Evolutionary conservation across 2,797 vertebrate species (phyloP).

Genomic region (Arremon brunneinucha): DNA sequence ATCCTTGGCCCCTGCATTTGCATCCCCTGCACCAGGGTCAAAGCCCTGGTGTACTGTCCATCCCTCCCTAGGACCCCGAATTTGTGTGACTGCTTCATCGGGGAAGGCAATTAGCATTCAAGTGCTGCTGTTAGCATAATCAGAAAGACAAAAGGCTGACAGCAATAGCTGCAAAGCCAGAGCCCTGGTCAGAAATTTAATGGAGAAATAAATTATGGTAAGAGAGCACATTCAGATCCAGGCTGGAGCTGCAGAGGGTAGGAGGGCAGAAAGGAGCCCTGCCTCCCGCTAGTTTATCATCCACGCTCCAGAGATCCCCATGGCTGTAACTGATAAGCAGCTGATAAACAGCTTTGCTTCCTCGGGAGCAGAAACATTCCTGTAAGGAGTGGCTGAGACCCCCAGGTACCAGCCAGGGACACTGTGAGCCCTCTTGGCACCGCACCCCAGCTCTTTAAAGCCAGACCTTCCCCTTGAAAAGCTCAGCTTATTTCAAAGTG

Average conservation of each 20-base stretch:
- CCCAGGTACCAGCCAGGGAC: neutral
- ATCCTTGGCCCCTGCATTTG: neutral
- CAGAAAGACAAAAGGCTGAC: constrained; percentile 49
- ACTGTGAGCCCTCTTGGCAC: neutral
- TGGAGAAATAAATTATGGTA: constrained; percentile 68
- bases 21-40: neutral
- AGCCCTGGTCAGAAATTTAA: constrained; percentile 46
- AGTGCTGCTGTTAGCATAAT: constrained; percentile 47
- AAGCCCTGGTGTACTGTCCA: neutral
- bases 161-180: constrained; percentile 25
- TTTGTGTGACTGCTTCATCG: neutral
- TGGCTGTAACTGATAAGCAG: constrained; percentile 59
- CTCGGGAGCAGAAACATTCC: neutral
- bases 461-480: neutral
- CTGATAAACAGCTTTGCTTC: neutral
- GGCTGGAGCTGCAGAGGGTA: constrained; percentile 12
- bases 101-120: constrained; percentile 62
- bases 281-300: constrained; percentile 64
- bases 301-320: constrained; percentile 65
- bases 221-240: constrained; percentile 17
- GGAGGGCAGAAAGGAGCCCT: neutral
- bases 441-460: neutral
- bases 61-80: neutral
- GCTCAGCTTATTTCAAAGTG: neutral
- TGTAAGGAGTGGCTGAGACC: neutral